Conservation (phyloP, 2,888 invertebrate genomes). For the Tiliacea aurago region DNA sequence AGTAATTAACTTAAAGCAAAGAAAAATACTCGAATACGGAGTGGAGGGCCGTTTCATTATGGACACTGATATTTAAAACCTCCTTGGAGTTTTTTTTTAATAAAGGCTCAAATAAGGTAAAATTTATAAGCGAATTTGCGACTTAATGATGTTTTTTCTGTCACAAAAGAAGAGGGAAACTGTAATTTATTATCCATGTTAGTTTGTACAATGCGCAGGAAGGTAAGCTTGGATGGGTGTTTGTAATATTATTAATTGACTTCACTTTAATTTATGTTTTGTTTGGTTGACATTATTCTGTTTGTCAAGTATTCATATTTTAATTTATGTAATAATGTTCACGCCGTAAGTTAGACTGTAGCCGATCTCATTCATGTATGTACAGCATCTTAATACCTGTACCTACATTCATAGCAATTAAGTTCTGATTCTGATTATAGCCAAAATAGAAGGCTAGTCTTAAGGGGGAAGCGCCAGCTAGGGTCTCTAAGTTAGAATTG, state of each 20-base stretch:
- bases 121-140: slow-evolving; percentile 14
- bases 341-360: too few relatives aligned
- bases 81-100: slow-evolving; percentile 6
- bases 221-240: background rate
- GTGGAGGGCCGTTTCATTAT: slow-evolving; percentile 9
- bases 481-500: too few relatives aligned
- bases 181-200: background rate
- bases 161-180: background rate
- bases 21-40: slow-evolving; percentile 46
- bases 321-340: too few relatives aligned
- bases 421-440: background rate
- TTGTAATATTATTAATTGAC: too few relatives aligned
- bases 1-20: slow-evolving; percentile 55
- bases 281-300: too few relatives aligned
- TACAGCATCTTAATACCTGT: too few relatives aligned
- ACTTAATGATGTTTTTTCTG: background rate
- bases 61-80: slow-evolving; percentile 20
- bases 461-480: too few relatives aligned
- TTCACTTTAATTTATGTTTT: too few relatives aligned
- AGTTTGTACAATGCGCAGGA: background rate
- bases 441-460: background rate
- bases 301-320: too few relatives aligned
- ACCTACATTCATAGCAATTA: too few relatives aligned
- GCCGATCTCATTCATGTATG: too few relatives aligned
- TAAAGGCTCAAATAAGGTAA: background rate